Conservation (phyloP, 37 sponge, comb jelly and placozoan species). For the Bolinopsis microptera region DNA sequence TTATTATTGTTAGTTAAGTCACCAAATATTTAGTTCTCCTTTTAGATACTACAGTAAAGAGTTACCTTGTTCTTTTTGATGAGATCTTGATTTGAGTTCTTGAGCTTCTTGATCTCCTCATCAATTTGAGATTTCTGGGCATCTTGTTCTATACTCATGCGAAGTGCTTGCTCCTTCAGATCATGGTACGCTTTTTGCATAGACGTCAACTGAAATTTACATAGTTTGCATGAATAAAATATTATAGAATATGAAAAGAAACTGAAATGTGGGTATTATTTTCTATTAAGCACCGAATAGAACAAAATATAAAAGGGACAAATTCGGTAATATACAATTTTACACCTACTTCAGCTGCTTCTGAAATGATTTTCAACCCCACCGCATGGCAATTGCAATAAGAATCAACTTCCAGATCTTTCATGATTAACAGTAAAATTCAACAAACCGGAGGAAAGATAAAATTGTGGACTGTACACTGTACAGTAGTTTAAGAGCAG, state of each 20-base stretch:
- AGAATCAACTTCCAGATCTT: background rate
- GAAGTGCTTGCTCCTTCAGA: conserved; percentile 58
- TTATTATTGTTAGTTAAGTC: no score
- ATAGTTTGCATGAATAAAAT: no score
- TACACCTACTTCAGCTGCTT: background rate
- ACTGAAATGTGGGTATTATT: no score
- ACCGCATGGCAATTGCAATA: background rate
- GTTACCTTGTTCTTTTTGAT: conserved; percentile 48
- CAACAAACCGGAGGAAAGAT: no score
- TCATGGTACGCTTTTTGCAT: conserved; percentile 66
- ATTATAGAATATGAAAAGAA: no score
- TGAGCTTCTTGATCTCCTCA: conserved; percentile 42
- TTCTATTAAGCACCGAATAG: no score
- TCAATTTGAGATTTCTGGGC: conserved; percentile 65
- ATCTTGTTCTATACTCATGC: conserved; percentile 63
- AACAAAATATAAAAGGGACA: background rate
- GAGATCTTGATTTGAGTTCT: conserved; percentile 60
- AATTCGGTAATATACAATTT: background rate
- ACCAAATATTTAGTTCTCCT: no score
- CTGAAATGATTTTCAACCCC: background rate
- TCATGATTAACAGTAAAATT: no score
- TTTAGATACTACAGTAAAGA: no score
- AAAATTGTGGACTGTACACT: no score
- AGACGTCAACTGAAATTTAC: conserved; percentile 52
- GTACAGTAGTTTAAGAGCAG: no score